These are phyloP conservation scores for Meandrina meandrites DNA, from an alignment of 92 coral and sea anemone genomes.

Conservation along the genomic window DNA sequence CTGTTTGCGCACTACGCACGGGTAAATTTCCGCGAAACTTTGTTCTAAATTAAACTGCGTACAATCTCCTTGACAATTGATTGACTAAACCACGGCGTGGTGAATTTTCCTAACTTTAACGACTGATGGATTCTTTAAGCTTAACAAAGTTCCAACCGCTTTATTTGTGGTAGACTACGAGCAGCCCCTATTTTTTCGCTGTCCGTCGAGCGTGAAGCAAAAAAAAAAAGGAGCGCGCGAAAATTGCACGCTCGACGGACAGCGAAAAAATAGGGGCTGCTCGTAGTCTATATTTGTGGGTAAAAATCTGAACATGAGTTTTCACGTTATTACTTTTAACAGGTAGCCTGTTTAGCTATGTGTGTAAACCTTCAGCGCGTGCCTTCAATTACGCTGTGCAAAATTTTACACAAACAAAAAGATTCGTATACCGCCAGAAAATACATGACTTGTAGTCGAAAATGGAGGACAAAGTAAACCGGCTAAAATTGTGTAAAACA, in stretches of 20 bases:
- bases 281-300: no score
- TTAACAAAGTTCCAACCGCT: neutral
- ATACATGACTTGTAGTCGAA: constrained; percentile 6
- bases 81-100: neutral
- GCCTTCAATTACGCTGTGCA: constrained; percentile 29
- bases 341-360: neutral
- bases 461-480: constrained; percentile 18
- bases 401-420: neutral
- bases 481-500: neutral
- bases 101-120: no score
- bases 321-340: neutral
- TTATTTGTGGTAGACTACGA: no score
- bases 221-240: no score
- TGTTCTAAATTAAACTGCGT: neutral
- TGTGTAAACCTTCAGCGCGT: constrained; percentile 18
- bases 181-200: no score
- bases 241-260: no score
- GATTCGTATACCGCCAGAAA: constrained; percentile 1
- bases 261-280: no score
- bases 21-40: constrained; percentile 27
- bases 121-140: neutral
- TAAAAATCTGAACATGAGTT: neutral
- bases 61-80: neutral
- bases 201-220: no score
- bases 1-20: neutral